Percentiles rank a stretch among this genome's conserved stretches.
Evolutionary conservation across 2,797 vertebrate genomes (phyloP).

Genomic region (Momotus momota): DNA sequence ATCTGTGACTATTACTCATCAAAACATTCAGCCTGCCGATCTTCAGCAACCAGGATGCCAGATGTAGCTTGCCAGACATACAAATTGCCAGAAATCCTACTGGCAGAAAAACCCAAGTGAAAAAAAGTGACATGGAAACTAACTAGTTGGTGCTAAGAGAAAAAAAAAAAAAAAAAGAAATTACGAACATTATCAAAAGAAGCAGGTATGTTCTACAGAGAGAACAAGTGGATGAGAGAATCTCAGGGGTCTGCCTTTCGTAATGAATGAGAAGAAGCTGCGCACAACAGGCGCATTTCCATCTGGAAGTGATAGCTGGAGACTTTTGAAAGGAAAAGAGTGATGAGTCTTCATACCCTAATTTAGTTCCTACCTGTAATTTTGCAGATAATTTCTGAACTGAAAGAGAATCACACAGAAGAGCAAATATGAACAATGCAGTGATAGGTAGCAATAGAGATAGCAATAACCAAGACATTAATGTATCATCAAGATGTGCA

Average conservation of each 20-base stretch:
- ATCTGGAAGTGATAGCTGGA: neutral
- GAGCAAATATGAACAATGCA: neutral
- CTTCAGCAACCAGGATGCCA: neutral
- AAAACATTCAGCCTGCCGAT: constrained; percentile 3
- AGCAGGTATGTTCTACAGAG: neutral
- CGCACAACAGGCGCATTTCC: neutral
- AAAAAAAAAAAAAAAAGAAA: neutral
- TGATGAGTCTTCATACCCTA: neutral
- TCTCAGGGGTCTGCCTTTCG: neutral
- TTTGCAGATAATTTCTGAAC: neutral
- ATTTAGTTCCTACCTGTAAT: neutral
- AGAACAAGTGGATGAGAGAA: neutral
- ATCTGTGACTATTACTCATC: constrained; percentile 40
- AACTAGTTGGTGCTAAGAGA: neutral
- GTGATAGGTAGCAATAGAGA: neutral
- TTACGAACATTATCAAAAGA: neutral
- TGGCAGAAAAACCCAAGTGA: neutral
- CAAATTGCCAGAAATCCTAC: neutral
- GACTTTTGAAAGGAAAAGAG: neutral
- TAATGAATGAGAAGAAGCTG: neutral
- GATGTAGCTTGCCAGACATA: neutral
- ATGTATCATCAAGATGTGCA: neutral
- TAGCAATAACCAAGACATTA: neutral
- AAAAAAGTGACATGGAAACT: neutral
- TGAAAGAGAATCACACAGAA: neutral